phyloP scores from a whole-genome alignment of 2,113 vertebrate genomes.

The Tychaedon coryphoeus region DNA sequence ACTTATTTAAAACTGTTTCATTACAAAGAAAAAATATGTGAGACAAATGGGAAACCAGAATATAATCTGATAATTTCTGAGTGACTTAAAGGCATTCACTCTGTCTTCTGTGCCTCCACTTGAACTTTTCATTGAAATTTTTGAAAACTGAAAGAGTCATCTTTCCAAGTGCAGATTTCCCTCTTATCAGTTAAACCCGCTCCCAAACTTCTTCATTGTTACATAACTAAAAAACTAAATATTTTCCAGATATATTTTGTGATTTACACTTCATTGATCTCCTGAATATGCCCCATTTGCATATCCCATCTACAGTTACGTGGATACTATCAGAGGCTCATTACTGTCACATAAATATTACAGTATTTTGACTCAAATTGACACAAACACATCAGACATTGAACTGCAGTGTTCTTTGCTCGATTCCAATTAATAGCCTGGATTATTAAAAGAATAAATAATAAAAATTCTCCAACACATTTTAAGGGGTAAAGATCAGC shows the following conservation, averaged over 20 bases:
- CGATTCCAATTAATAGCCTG: not conserved
- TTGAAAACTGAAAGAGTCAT: not conserved
- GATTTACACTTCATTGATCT: not conserved
- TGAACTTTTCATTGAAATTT: not conserved
- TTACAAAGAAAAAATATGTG: not conserved
- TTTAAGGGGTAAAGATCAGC: not conserved
- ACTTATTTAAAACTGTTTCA: not conserved
- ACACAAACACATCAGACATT: not conserved
- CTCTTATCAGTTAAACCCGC: not conserved
- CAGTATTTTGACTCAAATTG: not conserved
- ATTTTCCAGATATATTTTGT: not conserved
- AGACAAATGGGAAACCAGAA: not conserved
- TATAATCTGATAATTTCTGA: not conserved
- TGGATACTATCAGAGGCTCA: not conserved
- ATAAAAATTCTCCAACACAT: not conserved
- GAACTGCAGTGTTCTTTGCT: not conserved
- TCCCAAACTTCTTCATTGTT: slow-evolving; percentile 42
- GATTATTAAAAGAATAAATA: not conserved
- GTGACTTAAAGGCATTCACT: slow-evolving; percentile 8
- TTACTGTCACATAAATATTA: not conserved
- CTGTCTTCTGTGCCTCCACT: not conserved
- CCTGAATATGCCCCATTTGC: not conserved
- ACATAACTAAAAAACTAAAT: slow-evolving; percentile 23
- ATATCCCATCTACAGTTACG: not conserved
- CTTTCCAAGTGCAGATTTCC: not conserved